Base-by-base conservation (phyloP, 2,113 vertebrate species). In the Rhinolophus sinicus region DNA sequence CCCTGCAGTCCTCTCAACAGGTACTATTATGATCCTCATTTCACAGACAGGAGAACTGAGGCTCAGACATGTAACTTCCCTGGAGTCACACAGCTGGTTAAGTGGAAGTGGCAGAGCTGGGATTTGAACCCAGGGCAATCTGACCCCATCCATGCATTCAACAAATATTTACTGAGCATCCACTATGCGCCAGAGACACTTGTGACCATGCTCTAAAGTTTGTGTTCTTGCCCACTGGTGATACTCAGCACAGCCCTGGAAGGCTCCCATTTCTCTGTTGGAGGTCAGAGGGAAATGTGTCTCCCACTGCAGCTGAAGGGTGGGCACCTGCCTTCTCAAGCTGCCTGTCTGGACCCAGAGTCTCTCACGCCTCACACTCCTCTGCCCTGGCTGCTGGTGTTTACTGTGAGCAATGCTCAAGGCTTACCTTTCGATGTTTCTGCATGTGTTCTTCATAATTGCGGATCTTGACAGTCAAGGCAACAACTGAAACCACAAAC, bases 391-490 rank as follows among this genome's bases (percentile, higher is more conserved):
- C 47, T 50, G 60, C 54, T 35, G 52, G 14, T 33, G 50, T 69
- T 67, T 16, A 80, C 65, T 76, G 7, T 60, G 40, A 88, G 67
- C 7, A 7, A 69, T 19, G 52, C 13, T 82, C 7, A 26, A 52
- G 21, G 22, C 82, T 98, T 98, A 99, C 99, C 99, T 99, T 99
- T 90, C 98, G 99, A 94, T 99, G 99, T 96, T 97, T 98, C 65
- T 99, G 99, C 95, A 99, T 97, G 93, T 99, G 99, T 78, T 99
- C 99, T 97, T 99, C 99, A 8, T 98, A 98, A 89, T 98, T 99
- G 80, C 98, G 98, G 67, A 99, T 99, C 98, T 88, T 99, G 88
- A 99, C 98, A 3, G 99, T 99, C 98, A 99, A 82, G 62, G 97
- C 1, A 62, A 99, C 99, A 98, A 99, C 99, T 99, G 97, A 28